Evolutionary conservation across 2,888 invertebrate species (phyloP).

Genomic region (Agrenia bidenticulata): DNA sequence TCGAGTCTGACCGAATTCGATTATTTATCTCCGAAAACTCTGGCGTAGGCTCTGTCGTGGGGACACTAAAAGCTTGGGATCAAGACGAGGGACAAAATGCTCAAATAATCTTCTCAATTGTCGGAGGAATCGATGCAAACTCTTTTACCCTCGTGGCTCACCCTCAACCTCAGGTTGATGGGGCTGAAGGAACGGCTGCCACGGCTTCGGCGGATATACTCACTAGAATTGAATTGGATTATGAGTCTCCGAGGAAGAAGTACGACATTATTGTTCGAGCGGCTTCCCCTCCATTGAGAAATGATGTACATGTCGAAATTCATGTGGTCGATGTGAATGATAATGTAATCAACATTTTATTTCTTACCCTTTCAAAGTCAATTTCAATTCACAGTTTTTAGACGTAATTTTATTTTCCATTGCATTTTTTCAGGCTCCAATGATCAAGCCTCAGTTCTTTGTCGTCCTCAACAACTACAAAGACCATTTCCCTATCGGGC

Average conservation of each 20-base stretch:
- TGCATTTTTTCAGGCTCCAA: conserved; percentile 35
- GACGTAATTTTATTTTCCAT: too few relatives aligned
- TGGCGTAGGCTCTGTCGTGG: conserved; percentile 92
- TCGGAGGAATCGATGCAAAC: conserved; percentile 86
- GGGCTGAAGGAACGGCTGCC: conserved; percentile 65
- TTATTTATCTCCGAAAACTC: conserved; percentile 92
- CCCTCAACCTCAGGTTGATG: conserved; percentile 58
- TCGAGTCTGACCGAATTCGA: conserved; percentile 81
- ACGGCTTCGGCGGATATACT: conserved; percentile 71
- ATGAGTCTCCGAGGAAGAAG: conserved; percentile 83
- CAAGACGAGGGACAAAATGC: conserved; percentile 88
- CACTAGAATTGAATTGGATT: conserved; percentile 89
- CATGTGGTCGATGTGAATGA: conserved; percentile 92
- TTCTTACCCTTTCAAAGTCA: background rate
- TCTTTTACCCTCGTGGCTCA: conserved; percentile 79
- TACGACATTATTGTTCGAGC: conserved; percentile 80
- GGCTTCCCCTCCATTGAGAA: conserved; percentile 83
- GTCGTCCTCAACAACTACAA: conserved; percentile 94
- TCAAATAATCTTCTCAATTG: conserved; percentile 89
- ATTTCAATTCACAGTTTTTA: too few relatives aligned
- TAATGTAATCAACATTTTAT: conserved; percentile 64
- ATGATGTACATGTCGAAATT: conserved; percentile 84
- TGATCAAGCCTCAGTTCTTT: conserved; percentile 60
- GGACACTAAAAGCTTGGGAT: conserved; percentile 84
- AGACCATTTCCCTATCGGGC: conserved; percentile 88